A percentile compares a stretch with the other conserved stretches of the same genome.
Conservation (phyloP, 1,140 invertebrate species). For the Hylaeus volcanicus region DNA sequence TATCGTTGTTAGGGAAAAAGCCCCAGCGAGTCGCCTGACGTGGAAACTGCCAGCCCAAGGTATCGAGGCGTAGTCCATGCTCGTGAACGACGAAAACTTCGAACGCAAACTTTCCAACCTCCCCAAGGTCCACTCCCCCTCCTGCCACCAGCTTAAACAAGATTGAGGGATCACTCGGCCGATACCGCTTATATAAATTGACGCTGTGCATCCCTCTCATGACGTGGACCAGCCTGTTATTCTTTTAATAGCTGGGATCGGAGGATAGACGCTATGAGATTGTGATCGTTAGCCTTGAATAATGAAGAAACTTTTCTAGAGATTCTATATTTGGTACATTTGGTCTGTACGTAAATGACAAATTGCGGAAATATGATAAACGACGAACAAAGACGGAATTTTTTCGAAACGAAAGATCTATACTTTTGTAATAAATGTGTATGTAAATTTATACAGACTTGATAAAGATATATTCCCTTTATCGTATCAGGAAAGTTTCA, state of each 20-base stretch:
- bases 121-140: background rate
- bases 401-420: no score
- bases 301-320: no score
- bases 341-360: no score
- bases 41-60: background rate
- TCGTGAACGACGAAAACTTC: background rate
- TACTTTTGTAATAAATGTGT: no score
- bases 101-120: background rate
- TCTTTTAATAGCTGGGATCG: background rate
- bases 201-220: background rate
- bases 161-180: background rate
- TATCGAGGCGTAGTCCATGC: background rate
- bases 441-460: no score
- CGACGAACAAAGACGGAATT: no score
- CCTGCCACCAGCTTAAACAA: background rate
- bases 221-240: background rate
- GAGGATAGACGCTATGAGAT: background rate
- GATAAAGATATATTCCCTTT: no score
- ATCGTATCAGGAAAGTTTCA: no score
- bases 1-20: background rate
- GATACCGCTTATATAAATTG: slow-evolving; percentile 37
- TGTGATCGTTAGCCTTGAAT: no score
- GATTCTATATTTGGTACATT: no score
- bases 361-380: no score
- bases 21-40: background rate